These are phyloP conservation scores for Zoanthus sociatus DNA, from an alignment of 92 coral and sea anemone genomes.

Conservation along the genomic window DNA sequence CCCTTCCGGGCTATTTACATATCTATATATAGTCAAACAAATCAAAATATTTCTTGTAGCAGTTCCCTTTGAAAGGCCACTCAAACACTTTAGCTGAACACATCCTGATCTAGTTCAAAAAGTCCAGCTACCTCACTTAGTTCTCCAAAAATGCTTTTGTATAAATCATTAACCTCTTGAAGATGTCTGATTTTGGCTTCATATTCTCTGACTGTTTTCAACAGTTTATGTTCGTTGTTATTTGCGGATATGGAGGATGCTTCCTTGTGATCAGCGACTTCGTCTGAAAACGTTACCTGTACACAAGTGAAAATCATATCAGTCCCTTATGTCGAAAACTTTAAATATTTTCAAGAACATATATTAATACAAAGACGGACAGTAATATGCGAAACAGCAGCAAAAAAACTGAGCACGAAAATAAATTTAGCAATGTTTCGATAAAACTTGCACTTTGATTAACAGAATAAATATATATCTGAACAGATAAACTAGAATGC, in stretches of 20 bases:
- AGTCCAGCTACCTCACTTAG: conserved; percentile 93
- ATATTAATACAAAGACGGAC: neutral
- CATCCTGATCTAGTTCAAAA: conserved; percentile 80
- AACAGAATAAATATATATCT: too few relatives aligned
- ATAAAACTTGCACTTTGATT: too few relatives aligned
- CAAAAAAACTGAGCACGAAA: too few relatives aligned
- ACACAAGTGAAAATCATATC: neutral
- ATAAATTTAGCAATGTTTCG: too few relatives aligned
- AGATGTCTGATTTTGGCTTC: conserved; percentile 78
- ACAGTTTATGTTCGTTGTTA: conserved; percentile 56
- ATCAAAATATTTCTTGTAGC: too few relatives aligned
- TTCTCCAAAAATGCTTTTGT: conserved; percentile 79
- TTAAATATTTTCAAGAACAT: neutral
- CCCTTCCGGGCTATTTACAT: too few relatives aligned
- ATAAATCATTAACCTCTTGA: conserved; percentile 66
- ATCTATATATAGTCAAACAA: too few relatives aligned
- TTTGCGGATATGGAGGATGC: conserved; percentile 17
- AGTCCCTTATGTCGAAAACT: neutral
- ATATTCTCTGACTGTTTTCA: conserved; percentile 67
- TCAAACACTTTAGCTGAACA: conserved; percentile 1
- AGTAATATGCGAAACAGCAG: neutral
- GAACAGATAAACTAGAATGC: too few relatives aligned
- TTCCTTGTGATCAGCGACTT: conserved; percentile 37
- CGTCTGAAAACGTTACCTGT: conserved; percentile 77
- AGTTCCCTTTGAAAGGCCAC: too few relatives aligned